phyloP scores from a whole-genome alignment of 2,888 invertebrate species.

The Napeogenes sylphis region DNA sequence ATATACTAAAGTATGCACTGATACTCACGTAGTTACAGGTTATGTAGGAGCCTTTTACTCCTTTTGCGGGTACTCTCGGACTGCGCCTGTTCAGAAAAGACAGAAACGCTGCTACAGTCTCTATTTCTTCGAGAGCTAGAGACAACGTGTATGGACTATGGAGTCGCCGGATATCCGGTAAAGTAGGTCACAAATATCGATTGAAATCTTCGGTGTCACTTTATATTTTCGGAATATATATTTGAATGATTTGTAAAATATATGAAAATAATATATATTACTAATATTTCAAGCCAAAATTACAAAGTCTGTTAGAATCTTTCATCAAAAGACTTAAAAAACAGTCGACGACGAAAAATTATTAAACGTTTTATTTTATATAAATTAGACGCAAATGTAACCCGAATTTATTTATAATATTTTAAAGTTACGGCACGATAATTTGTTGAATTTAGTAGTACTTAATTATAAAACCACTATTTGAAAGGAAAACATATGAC shows the following conservation, averaged over 20 bases:
- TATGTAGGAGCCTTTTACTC: constrained; percentile 79
- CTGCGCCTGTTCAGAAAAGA: constrained; percentile 78
- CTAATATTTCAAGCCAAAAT: not conserved
- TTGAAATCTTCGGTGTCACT: constrained; percentile 28
- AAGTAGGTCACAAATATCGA: constrained; percentile 39
- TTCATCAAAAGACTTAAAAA: not conserved
- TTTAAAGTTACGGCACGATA: constrained; percentile 60
- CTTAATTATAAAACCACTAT: constrained; percentile 56
- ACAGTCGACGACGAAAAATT: not conserved
- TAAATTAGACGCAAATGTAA: constrained; percentile 23
- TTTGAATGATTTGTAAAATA: not conserved
- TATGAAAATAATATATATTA: constrained; percentile 2
- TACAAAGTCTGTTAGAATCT: not conserved
- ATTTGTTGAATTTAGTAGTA: constrained; percentile 61
- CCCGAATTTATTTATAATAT: constrained; percentile 46
- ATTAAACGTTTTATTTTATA: constrained; percentile 19
- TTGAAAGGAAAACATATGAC: constrained; percentile 72
- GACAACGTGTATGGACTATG: constrained; percentile 73
- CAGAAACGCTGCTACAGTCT: constrained; percentile 73
- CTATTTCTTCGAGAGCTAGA: constrained; percentile 70
- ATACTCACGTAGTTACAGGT: constrained; percentile 78
- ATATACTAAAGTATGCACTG: constrained; percentile 44
- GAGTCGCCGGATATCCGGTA: constrained; percentile 74
- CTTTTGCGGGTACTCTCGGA: constrained; percentile 76
- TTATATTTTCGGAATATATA: constrained; percentile 15